Evolutionary conservation across 2,888 invertebrate species (phyloP).

Genomic region (Malacosoma neustria): DNA sequence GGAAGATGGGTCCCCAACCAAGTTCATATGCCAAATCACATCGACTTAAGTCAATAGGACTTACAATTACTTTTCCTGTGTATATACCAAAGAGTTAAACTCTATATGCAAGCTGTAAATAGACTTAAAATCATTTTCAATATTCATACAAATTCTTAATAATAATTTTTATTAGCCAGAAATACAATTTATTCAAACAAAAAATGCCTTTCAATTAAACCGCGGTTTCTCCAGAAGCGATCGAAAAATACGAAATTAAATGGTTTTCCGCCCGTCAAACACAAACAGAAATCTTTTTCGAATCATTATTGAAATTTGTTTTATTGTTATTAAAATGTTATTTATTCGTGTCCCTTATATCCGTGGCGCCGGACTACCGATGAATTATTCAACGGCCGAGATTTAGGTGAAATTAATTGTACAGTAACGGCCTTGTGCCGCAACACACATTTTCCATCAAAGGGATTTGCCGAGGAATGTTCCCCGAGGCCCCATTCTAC

Average conservation of each 20-base stretch:
- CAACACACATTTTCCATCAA: conserved; percentile 61
- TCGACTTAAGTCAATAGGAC: too few species aligned
- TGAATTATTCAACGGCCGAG: conserved; percentile 24
- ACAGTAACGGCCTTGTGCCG: conserved; percentile 36
- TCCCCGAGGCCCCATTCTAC: conserved; percentile 16
- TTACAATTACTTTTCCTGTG: too few species aligned
- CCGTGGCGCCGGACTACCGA: conserved; percentile 13
- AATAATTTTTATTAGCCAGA: not conserved
- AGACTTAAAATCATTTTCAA: too few species aligned
- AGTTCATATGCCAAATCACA: too few species aligned
- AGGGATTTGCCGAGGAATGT: conserved; percentile 37
- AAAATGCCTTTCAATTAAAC: too few species aligned
- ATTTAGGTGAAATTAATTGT: conserved; percentile 52
- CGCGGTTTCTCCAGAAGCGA: not conserved
- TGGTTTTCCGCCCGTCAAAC: conserved; percentile 4
- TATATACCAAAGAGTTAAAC: too few species aligned
- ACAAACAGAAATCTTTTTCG: conserved; percentile 1
- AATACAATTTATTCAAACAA: too few species aligned
- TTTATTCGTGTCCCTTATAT: conserved; percentile 13
- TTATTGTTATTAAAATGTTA: conserved; percentile 7
- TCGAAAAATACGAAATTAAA: not conserved
- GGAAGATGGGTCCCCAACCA: too few species aligned
- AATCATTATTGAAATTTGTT: not conserved
- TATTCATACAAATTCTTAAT: too few species aligned
- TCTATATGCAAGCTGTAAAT: too few species aligned